Evolutionary conservation across 2,888 invertebrate species (phyloP).

Genomic region (Archips crataeganus): DNA sequence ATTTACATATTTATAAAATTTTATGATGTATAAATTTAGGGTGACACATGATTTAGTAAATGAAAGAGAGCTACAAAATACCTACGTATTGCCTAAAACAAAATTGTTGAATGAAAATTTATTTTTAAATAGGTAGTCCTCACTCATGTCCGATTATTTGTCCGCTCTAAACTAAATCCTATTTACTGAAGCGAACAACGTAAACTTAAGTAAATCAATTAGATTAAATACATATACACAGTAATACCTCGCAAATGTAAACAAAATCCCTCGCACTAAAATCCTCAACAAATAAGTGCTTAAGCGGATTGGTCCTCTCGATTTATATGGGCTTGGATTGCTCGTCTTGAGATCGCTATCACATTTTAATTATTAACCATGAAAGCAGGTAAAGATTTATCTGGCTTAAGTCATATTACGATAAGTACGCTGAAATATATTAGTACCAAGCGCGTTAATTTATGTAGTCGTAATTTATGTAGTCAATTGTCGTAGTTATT

Average conservation of each 20-base stretch:
- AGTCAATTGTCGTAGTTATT: too few relatives aligned
- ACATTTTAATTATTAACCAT: background rate
- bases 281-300: conserved; percentile 25
- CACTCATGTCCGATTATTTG: background rate
- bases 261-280: conserved; percentile 14
- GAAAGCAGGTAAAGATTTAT: background rate
- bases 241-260: conserved; percentile 10
- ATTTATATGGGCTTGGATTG: conserved; percentile 1
- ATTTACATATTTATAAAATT: too few relatives aligned
- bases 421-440: too few relatives aligned
- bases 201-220: conserved; percentile 10
- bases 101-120: background rate
- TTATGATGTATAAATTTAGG: too few relatives aligned
- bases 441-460: too few relatives aligned
- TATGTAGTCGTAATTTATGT: too few relatives aligned
- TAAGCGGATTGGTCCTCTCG: conserved; percentile 24
- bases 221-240: background rate
- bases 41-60: too few relatives aligned
- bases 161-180: background rate
- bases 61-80: background rate
- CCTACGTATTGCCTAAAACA: too few relatives aligned
- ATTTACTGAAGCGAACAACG: background rate
- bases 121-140: background rate
- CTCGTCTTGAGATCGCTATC: background rate
- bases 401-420: too few relatives aligned